Percentiles rank a stretch among this genome's conserved stretches.
Evolutionary conservation across 2,888 invertebrate species (phyloP).

Genomic region (Pediacus dermestoides): DNA sequence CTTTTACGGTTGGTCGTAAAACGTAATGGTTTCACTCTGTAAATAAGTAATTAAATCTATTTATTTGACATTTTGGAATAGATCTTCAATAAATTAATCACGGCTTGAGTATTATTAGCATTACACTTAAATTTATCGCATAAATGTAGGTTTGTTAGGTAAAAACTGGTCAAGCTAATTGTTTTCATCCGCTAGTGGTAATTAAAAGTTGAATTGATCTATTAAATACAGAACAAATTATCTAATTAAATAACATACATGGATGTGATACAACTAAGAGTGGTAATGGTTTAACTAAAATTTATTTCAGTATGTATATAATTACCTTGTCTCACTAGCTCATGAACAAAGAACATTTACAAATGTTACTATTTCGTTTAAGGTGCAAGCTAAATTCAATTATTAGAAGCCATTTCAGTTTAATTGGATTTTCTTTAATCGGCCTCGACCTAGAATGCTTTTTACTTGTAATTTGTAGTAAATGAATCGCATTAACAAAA

Average conservation of each 20-base stretch:
- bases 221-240: slow-evolving; percentile 1
- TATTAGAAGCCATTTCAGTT: slow-evolving; percentile 22
- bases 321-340: slow-evolving; percentile 1
- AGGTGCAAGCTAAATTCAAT: neutral
- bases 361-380: neutral
- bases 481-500: too few relatives aligned
- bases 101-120: too few relatives aligned
- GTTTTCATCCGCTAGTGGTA: too few relatives aligned
- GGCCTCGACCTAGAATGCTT: slow-evolving; percentile 11
- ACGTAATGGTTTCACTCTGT: slow-evolving; percentile 1
- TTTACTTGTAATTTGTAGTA: slow-evolving; percentile 4
- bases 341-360: neutral
- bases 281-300: neutral
- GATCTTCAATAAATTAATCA: too few relatives aligned
- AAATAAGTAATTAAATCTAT: too few relatives aligned
- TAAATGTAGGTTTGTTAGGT: too few relatives aligned
- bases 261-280: neutral
- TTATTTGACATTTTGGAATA: too few relatives aligned
- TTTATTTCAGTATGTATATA: slow-evolving; percentile 2
- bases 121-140: too few relatives aligned
- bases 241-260: slow-evolving; percentile 5
- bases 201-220: neutral
- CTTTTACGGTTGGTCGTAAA: too few relatives aligned
- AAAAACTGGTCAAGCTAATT: too few relatives aligned
- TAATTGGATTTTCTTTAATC: slow-evolving; percentile 24